These are phyloP conservation scores for Aurelia sp. DNA, from an alignment of 30 jellyfish, hydroid and myxozoan genomes.

Conservation along the genomic window DNA sequence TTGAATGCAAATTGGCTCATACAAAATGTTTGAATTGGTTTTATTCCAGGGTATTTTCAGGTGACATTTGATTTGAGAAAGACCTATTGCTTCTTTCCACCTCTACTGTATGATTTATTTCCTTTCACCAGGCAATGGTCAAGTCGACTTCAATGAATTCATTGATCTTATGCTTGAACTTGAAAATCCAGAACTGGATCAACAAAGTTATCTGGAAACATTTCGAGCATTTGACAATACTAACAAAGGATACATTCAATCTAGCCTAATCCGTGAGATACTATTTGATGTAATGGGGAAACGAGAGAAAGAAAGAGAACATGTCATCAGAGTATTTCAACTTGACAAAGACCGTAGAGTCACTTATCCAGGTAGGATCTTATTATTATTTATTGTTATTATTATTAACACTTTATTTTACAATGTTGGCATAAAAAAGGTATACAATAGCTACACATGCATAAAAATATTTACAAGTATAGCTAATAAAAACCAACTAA, in stretches of 20 bases:
- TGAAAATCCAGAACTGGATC: slow-evolving; percentile 37
- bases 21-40: background rate
- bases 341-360: slow-evolving; percentile 44
- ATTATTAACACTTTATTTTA: too few species aligned
- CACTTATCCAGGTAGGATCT: slow-evolving; percentile 21
- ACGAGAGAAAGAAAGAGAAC: slow-evolving; percentile 49
- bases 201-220: slow-evolving; percentile 40
- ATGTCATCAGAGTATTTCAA: slow-evolving; percentile 35
- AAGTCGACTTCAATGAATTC: slow-evolving; percentile 73
- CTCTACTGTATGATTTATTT: background rate
- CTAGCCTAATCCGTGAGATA: slow-evolving; percentile 35
- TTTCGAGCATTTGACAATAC: slow-evolving; percentile 64
- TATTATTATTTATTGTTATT: too few species aligned
- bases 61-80: too few species aligned
- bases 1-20: background rate
- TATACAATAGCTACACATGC: too few species aligned
- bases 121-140: slow-evolving; percentile 62
- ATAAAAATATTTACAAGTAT: too few species aligned
- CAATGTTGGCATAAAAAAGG: too few species aligned
- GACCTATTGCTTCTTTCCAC: too few species aligned
- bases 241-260: slow-evolving; percentile 54
- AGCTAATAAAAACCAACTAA: too few species aligned
- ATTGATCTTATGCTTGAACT: slow-evolving; percentile 65
- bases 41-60: background rate
- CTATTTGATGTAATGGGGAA: slow-evolving; percentile 44